Conservation (phyloP, 2,888 invertebrate genomes). For the Lasioglossum oenotherae region DNA sequence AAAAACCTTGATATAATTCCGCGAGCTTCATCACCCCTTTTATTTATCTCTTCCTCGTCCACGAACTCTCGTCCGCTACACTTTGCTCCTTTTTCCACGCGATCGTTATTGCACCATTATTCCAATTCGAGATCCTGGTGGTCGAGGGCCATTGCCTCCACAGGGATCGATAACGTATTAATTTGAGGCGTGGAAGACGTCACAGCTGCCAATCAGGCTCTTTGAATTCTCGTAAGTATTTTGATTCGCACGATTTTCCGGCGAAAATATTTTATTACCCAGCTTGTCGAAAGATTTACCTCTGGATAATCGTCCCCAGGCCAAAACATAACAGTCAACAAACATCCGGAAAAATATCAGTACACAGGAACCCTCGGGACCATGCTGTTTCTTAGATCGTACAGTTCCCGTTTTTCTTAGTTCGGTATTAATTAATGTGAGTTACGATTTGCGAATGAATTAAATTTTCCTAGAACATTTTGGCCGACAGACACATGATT, state of each 20-base stretch:
- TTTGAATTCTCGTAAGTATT: background rate
- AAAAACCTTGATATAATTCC: constrained; percentile 59
- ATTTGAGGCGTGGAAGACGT: background rate
- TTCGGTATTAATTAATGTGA: too few species aligned
- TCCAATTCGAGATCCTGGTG: background rate
- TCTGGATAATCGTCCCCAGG: background rate
- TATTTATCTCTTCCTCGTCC: constrained; percentile 23
- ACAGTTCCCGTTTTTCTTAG: too few species aligned
- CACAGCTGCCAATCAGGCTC: background rate
- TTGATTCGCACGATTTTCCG: background rate
- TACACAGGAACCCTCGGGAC: too few species aligned
- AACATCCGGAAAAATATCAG: too few species aligned
- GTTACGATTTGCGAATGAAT: background rate
- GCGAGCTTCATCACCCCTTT: constrained; percentile 34
- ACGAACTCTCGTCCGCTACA: background rate
- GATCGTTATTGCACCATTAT: constrained; percentile 27
- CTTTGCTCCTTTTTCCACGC: constrained; percentile 5
- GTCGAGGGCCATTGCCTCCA: background rate
- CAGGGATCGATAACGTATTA: background rate
- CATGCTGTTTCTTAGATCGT: too few species aligned
- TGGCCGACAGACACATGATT: background rate
- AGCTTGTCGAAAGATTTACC: background rate
- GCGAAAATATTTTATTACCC: background rate
- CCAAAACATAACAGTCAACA: too few species aligned
- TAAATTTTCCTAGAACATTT: background rate